Evolutionary conservation across 2,888 invertebrate genomes (phyloP).

Genomic region (Stenolophus ochropezus): DNA sequence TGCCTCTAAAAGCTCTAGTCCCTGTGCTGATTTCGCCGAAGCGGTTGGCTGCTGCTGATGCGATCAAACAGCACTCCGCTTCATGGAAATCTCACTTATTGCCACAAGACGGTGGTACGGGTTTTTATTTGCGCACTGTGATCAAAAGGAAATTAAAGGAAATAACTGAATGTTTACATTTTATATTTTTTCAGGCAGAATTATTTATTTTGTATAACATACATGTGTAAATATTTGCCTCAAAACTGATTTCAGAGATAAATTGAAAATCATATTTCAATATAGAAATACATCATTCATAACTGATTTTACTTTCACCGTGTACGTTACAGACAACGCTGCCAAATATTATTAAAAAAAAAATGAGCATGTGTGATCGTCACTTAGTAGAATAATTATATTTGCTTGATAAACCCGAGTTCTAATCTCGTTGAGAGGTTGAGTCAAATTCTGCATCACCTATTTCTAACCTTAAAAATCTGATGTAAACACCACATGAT

Average conservation of each 20-base stretch:
- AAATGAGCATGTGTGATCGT: no score
- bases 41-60: background rate
- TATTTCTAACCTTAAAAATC: no score
- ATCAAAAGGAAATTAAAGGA: background rate
- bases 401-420: no score
- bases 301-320: no score
- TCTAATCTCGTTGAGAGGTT: no score
- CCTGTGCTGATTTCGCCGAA: background rate
- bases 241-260: background rate
- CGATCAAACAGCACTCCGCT: background rate
- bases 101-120: background rate
- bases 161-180: background rate
- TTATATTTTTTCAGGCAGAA: background rate
- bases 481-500: no score
- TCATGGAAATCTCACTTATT: background rate
- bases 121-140: background rate
- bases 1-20: slow-evolving; percentile 37
- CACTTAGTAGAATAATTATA: no score
- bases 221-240: background rate
- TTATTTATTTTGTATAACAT: background rate
- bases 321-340: no score
- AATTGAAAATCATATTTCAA: background rate
- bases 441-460: no score
- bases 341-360: no score
- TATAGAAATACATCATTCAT: no score